A percentile compares a stretch with the other conserved stretches of the same genome.
These are phyloP conservation scores for Torymus tubicola DNA, from an alignment of 2,888 invertebrate species.

Conservation along the genomic window DNA sequence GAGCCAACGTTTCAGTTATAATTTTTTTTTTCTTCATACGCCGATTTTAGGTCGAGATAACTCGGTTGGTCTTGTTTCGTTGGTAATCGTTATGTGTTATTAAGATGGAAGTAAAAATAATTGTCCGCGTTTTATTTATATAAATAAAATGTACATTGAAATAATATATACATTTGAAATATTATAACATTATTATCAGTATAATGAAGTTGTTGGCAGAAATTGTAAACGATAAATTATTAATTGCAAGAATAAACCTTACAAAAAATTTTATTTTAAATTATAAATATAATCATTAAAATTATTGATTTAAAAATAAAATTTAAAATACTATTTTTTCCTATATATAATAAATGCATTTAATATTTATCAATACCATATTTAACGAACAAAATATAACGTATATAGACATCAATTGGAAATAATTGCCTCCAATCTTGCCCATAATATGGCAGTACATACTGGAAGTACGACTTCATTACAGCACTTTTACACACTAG, in stretches of 20 bases:
- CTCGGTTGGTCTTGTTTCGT: background rate
- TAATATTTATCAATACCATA: no score
- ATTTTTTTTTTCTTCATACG: conserved; percentile 9
- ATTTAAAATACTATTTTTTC: no score
- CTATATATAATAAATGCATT: no score
- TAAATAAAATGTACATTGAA: no score
- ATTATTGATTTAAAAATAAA: no score
- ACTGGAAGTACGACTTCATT: background rate
- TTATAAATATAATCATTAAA: no score
- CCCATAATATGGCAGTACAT: background rate
- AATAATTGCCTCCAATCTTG: background rate
- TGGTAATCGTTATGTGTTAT: background rate
- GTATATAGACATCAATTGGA: background rate
- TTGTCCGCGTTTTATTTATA: no score
- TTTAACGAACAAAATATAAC: no score
- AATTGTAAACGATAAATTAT: no score
- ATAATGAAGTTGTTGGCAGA: conserved; percentile 2
- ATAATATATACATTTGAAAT: no score
- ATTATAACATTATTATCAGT: conserved; percentile 1
- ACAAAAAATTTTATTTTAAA: no score
- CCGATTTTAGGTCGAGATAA: conserved; percentile 9
- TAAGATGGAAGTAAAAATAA: background rate
- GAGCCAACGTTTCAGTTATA: conserved; percentile 21
- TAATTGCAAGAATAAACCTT: no score
- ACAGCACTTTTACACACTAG: background rate